phyloP scores from a whole-genome alignment of 2,113 vertebrate genomes.

The Tautogolabrus adspersus region DNA sequence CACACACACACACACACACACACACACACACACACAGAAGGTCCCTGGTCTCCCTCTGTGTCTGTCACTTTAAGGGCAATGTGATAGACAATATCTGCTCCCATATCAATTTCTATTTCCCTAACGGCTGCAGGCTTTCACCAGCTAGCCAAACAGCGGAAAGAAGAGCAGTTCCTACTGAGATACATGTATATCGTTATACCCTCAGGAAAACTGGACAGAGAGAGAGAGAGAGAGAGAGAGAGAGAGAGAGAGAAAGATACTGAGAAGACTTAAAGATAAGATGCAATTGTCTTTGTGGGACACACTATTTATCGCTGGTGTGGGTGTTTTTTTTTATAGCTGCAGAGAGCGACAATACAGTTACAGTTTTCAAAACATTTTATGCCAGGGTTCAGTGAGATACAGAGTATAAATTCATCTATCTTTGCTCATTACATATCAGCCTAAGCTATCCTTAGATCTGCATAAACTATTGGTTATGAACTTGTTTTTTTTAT shows the following conservation, averaged over 20 bases:
- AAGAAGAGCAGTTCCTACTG: slow-evolving; percentile 9
- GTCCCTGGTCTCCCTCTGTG: neutral
- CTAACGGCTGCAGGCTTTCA: slow-evolving; percentile 49
- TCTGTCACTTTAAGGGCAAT: slow-evolving; percentile 35
- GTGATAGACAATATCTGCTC: slow-evolving; percentile 48
- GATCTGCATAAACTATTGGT: too few relatives aligned
- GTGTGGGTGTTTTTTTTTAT: neutral
- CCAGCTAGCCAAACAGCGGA: slow-evolving; percentile 25
- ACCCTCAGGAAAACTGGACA: slow-evolving; percentile 20
- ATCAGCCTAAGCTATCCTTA: too few relatives aligned
- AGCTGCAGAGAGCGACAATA: neutral
- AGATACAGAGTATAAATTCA: too few relatives aligned
- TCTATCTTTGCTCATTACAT: too few relatives aligned
- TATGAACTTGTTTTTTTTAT: too few relatives aligned
- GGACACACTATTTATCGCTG: neutral
- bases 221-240: neutral
- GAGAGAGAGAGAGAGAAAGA: neutral
- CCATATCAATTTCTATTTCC: slow-evolving; percentile 56
- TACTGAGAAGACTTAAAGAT: slow-evolving; percentile 24
- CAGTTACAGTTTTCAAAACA: too few relatives aligned
- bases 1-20: slow-evolving; percentile 3
- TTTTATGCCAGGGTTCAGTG: too few relatives aligned
- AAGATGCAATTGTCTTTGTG: neutral
- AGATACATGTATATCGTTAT: slow-evolving; percentile 21
- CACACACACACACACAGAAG: neutral